Base-by-base conservation (phyloP, 2,888 invertebrate genomes). In the Gymnoscelis rufifasciata region DNA sequence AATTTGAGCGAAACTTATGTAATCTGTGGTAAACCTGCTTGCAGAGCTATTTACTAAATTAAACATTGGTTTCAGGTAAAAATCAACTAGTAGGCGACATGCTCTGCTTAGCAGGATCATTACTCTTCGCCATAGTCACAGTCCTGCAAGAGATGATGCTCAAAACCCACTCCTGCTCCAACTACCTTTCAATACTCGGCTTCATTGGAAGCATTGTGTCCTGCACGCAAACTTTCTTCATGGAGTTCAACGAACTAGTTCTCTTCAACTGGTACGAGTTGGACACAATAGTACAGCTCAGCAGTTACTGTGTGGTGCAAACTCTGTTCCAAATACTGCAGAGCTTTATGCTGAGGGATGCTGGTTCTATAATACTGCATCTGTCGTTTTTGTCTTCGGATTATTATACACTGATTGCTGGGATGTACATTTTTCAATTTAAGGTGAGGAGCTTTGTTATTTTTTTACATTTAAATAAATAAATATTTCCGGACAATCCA, bases 71-170 rank as follows among this genome's bases (percentile, higher is more conserved):
- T 87, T 28, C 82, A 94, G 95, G 93, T 24, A 91, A 92, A 75
- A 93, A 94, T 74, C 93, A 93, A 59, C 81, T 95, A 8, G 91
- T 95, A 2, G 96, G 96, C 2, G 96, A 96, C 71, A 91, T 95
- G 91, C 82, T 96, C 13, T 94, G 94, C 66, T 86, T 95, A 6
- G 91, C 90, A 6, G 95, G 95, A 2, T 94, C 95, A 0, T 89
- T 94, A 0, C 83, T 95, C 3, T 95, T 94, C 68, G 95, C 95
- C 1, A 87, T 94, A 33, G 93, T 94, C 12, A 95, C 95, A 59
- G 94, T 96, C 0, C 78, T 92, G 1, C 93, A 96, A 87, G 96
- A 96, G 76, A 91, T 93, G 77, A 91, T 94, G 54, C 93, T 96
- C n/a, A 93, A 93, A 71, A 92, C 91, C 7, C 92, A 92, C 58